These are phyloP conservation scores for Turdus rufiventris DNA, from an alignment of 2,113 vertebrate species.

Conservation along the genomic window DNA sequence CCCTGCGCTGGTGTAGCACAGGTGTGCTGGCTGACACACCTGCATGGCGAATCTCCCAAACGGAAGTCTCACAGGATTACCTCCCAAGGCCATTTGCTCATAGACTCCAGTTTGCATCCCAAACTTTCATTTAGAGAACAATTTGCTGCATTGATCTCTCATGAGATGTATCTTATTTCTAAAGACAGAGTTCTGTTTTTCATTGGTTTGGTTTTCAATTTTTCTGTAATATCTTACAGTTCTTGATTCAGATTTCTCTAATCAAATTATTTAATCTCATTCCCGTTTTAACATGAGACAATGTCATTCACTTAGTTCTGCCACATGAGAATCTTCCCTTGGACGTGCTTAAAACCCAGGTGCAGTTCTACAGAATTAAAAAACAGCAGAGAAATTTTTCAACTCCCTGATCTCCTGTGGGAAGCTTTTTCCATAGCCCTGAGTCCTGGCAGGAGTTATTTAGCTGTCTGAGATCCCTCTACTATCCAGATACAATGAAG, in stretches of 20 bases:
- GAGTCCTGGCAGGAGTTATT: background rate
- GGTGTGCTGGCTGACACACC: background rate
- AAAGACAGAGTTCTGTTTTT: fast-evolving
- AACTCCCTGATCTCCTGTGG: fast-evolving
- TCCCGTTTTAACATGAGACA: background rate
- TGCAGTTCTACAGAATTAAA: background rate
- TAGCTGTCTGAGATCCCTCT: background rate
- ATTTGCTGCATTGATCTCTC: background rate
- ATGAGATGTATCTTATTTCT: background rate
- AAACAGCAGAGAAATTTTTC: background rate
- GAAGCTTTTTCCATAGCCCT: background rate
- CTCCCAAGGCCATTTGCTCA: background rate
- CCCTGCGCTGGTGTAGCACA: background rate
- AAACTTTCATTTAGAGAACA: background rate
- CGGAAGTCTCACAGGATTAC: background rate
- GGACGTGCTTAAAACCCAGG: background rate
- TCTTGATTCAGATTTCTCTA: background rate
- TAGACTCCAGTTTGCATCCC: background rate
- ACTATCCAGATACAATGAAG: background rate
- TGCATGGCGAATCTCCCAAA: background rate
- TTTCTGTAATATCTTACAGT: background rate
- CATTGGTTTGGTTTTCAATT: background rate
- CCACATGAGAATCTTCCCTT: background rate
- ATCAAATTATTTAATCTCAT: background rate
- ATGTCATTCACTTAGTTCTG: background rate